Evolutionary conservation across 2,797 vertebrate species (phyloP).

Genomic region (Spinibarbus caldwelli): DNA sequence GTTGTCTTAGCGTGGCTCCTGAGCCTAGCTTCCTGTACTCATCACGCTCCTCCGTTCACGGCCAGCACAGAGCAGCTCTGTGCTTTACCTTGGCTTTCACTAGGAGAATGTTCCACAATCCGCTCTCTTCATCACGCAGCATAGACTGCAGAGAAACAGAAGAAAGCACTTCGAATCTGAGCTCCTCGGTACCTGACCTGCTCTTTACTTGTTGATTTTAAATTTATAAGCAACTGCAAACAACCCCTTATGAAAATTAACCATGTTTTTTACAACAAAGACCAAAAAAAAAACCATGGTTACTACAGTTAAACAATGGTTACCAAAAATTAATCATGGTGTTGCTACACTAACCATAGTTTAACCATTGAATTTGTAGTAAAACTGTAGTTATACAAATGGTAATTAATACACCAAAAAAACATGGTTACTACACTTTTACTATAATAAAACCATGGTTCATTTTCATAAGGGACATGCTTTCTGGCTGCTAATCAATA

Average conservation of each 20-base stretch:
- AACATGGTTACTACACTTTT: not conserved
- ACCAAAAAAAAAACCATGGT: not conserved
- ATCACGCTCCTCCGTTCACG: slow-evolving; percentile 20
- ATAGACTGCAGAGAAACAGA: not conserved
- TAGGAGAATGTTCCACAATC: not conserved
- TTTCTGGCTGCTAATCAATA: not conserved
- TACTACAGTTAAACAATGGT: not conserved
- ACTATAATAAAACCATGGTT: too few species aligned
- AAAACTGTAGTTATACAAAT: not conserved
- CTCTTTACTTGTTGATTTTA: not conserved
- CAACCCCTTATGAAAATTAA: not conserved
- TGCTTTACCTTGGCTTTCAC: slow-evolving; percentile 18
- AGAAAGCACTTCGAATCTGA: not conserved
- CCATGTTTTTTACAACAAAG: not conserved
- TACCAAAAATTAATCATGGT: not conserved
- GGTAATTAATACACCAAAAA: not conserved
- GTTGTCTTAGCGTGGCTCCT: slow-evolving; percentile 56
- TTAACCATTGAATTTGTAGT: not conserved
- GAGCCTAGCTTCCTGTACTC: slow-evolving; percentile 44
- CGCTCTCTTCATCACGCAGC: not conserved
- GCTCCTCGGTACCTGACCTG: not conserved
- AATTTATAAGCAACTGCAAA: not conserved
- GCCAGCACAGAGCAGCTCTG: slow-evolving; percentile 17
- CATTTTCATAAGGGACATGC: not conserved
- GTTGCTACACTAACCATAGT: not conserved